Evolutionary conservation across 1,140 invertebrate genomes (phyloP).

Genomic region (Lucilia cuprina): DNA sequence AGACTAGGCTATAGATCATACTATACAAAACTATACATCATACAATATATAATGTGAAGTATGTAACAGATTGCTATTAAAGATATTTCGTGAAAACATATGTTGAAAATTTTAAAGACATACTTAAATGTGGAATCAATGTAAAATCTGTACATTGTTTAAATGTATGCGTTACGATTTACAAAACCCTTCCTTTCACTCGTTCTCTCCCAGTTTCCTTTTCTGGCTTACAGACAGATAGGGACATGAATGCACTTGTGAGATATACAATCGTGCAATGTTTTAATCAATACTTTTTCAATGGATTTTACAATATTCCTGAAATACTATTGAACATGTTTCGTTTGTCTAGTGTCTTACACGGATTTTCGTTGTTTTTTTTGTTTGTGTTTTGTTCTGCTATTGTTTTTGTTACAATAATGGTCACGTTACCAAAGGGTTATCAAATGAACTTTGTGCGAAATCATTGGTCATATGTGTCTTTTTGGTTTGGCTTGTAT

Average conservation of each 20-base stretch:
- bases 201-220: too few species aligned
- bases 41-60: too few species aligned
- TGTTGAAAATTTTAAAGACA: too few species aligned
- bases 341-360: neutral
- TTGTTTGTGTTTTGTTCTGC: neutral
- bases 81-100: too few species aligned
- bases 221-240: too few species aligned
- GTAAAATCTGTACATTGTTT: neutral
- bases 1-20: too few species aligned
- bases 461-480: neutral
- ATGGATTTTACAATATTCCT: neutral
- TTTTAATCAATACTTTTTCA: slow-evolving; percentile 4
- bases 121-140: neutral
- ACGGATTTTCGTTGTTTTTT: neutral
- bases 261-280: neutral
- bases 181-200: too few species aligned
- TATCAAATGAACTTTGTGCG: neutral
- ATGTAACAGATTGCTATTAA: too few species aligned
- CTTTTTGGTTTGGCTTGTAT: neutral
- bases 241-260: neutral
- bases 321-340: neutral
- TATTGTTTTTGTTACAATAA: neutral
- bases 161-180: neutral
- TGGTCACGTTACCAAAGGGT: neutral
- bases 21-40: too few species aligned